Conservation (phyloP, 2,888 invertebrate species). For the Cataglyphis livida region DNA sequence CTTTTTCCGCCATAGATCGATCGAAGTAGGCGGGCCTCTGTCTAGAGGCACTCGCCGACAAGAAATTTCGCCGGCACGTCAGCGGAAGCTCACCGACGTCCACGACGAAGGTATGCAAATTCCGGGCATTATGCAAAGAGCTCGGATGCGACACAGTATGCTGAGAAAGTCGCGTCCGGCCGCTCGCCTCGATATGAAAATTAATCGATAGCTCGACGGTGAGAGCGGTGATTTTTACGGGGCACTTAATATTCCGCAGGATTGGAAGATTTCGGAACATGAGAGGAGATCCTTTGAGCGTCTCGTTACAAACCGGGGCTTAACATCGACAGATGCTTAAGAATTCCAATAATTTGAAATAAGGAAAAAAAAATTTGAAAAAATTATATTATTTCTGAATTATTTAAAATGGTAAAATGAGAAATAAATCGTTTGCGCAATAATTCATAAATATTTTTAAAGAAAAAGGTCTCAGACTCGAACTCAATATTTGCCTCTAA, state of each 20-base stretch:
- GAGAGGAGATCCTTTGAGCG: slow-evolving; percentile 20
- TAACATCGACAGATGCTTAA: neutral
- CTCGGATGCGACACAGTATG: slow-evolving; percentile 69
- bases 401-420: neutral
- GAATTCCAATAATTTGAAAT: neutral
- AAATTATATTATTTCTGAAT: neutral
- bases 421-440: neutral
- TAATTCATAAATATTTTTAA: neutral
- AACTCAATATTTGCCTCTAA: neutral
- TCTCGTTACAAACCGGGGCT: neutral
- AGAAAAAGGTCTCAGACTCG: neutral
- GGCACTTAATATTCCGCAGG: slow-evolving; percentile 34
- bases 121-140: slow-evolving; percentile 64
- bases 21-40: slow-evolving; percentile 33
- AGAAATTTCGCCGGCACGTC: slow-evolving; percentile 64
- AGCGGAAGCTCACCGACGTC: slow-evolving; percentile 38
- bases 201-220: slow-evolving; percentile 63
- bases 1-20: slow-evolving; percentile 1
- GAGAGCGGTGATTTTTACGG: slow-evolving; percentile 1
- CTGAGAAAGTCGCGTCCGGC: slow-evolving; percentile 65
- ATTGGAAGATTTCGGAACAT: slow-evolving; percentile 30
- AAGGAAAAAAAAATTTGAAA: neutral
- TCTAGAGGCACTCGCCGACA: slow-evolving; percentile 44
- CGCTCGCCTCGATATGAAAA: slow-evolving; percentile 63
- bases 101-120: slow-evolving; percentile 66